These are phyloP conservation scores for Amblyopsis rosae DNA, from an alignment of 2,113 vertebrate species.

Conservation along the genomic window DNA sequence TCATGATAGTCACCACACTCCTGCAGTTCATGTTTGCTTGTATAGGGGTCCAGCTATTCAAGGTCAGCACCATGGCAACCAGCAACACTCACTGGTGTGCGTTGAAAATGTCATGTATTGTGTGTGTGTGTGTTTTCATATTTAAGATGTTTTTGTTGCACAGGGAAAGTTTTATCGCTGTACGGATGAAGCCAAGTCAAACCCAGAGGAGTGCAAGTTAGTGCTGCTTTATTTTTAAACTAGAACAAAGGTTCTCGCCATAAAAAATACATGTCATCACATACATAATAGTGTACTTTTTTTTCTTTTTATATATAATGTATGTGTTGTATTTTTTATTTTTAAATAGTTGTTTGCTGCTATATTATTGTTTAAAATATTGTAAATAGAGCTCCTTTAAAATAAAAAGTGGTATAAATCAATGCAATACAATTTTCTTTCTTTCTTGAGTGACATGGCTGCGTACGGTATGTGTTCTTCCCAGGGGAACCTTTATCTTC, in stretches of 20 bases:
- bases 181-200: slow-evolving; percentile 94
- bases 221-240: slow-evolving; percentile 36
- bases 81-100: neutral
- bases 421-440: too few relatives aligned
- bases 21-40: slow-evolving; percentile 99
- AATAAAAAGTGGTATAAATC: too few relatives aligned
- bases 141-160: slow-evolving; percentile 23
- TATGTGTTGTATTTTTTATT: too few relatives aligned
- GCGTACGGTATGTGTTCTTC: slow-evolving; percentile 10
- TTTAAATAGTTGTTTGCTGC: too few relatives aligned
- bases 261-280: too few relatives aligned
- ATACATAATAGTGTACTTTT: too few relatives aligned
- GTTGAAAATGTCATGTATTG: neutral
- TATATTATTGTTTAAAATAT: too few relatives aligned
- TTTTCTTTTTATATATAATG: too few relatives aligned
- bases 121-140: neutral
- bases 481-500: slow-evolving; percentile 89
- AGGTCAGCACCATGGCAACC: slow-evolving; percentile 75
- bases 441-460: neutral
- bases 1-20: slow-evolving; percentile 98
- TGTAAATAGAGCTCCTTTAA: too few relatives aligned
- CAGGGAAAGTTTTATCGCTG: slow-evolving; percentile 98
- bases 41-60: slow-evolving; percentile 97
- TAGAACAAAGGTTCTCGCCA: too few relatives aligned
- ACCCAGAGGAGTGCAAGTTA: slow-evolving; percentile 91